Conservation (phyloP, 2,888 invertebrate species). For the Asteroscopus sphinx region DNA sequence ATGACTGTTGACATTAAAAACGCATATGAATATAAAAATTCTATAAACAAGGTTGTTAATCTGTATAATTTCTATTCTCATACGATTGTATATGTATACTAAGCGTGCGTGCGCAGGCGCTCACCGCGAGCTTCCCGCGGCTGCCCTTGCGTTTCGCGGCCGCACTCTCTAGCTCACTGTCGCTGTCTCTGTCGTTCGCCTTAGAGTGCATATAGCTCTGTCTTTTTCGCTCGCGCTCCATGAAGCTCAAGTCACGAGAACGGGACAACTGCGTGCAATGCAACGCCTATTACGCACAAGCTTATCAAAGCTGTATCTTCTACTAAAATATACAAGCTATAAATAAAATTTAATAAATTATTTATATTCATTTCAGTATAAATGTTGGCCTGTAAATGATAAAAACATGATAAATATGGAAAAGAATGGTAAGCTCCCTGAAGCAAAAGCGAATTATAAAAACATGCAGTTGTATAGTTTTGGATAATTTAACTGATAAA, state of each 20-base stretch:
- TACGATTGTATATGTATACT: conserved; percentile 61
- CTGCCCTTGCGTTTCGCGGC: conserved; percentile 88
- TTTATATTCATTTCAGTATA: conserved; percentile 23
- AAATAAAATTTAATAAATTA: conserved; percentile 39
- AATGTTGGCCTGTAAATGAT: conserved; percentile 31
- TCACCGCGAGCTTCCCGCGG: conserved; percentile 93
- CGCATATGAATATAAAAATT: no score
- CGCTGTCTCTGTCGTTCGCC: conserved; percentile 93
- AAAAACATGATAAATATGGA: conserved; percentile 36
- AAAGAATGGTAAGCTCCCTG: conserved; percentile 43
- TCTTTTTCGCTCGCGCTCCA: conserved; percentile 87
- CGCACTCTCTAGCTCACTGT: conserved; percentile 94
- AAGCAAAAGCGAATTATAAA: conserved; percentile 53
- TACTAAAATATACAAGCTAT: conserved; percentile 49
- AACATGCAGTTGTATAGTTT: conserved; percentile 33
- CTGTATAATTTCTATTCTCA: conserved; percentile 70
- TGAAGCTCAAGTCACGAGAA: conserved; percentile 86
- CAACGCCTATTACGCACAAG: conserved; percentile 75
- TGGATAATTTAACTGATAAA: neutral
- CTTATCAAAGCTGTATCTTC: conserved; percentile 48
- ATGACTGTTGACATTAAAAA: no score
- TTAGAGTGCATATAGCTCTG: conserved; percentile 88
- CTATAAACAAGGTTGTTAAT: neutral
- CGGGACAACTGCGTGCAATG: conserved; percentile 87
- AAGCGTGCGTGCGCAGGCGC: conserved; percentile 80